These are phyloP conservation scores for Drosophila hamatofila DNA, from an alignment of 2,888 invertebrate species.

Conservation along the genomic window DNA sequence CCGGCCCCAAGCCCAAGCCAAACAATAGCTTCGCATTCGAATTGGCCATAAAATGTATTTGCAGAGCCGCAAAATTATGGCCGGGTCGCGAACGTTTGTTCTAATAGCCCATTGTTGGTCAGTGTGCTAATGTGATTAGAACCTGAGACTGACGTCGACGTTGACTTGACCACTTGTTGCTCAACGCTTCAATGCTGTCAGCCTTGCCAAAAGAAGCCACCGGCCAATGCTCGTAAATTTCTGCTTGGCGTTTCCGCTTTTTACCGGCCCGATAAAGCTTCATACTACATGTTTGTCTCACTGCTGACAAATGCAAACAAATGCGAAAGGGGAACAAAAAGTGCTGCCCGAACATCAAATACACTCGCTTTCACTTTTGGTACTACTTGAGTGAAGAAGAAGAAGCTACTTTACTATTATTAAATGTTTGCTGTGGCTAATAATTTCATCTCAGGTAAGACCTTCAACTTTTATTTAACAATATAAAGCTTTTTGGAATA, in stretches of 20 bases:
- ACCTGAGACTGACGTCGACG: slow-evolving; percentile 36
- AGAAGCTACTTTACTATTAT: not conserved
- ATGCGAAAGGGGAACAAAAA: not conserved
- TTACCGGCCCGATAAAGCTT: slow-evolving; percentile 21
- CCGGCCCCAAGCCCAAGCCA: slow-evolving; percentile 19
- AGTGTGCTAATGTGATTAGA: slow-evolving; percentile 77
- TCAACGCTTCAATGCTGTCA: slow-evolving; percentile 51
- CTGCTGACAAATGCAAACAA: slow-evolving; percentile 8
- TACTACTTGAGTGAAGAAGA: not conserved
- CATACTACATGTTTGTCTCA: not conserved
- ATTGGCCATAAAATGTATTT: slow-evolving; percentile 39
- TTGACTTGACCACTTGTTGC: slow-evolving; percentile 70
- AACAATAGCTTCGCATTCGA: slow-evolving; percentile 61
- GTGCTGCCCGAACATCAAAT: slow-evolving; percentile 5
- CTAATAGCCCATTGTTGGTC: slow-evolving; percentile 69
- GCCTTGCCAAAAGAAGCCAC: slow-evolving; percentile 52
- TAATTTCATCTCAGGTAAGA: not conserved
- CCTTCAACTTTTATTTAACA: not conserved
- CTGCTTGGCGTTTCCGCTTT: slow-evolving; percentile 64
- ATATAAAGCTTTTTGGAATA: not conserved
- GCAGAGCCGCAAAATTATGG: slow-evolving; percentile 57
- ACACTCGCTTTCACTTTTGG: slow-evolving; percentile 8
- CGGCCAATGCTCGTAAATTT: slow-evolving; percentile 65
- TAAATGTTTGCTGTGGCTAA: not conserved
- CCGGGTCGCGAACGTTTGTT: slow-evolving; percentile 52